Conservation (phyloP, 2,113 vertebrate genomes). For the Myiopsitta monachus region DNA sequence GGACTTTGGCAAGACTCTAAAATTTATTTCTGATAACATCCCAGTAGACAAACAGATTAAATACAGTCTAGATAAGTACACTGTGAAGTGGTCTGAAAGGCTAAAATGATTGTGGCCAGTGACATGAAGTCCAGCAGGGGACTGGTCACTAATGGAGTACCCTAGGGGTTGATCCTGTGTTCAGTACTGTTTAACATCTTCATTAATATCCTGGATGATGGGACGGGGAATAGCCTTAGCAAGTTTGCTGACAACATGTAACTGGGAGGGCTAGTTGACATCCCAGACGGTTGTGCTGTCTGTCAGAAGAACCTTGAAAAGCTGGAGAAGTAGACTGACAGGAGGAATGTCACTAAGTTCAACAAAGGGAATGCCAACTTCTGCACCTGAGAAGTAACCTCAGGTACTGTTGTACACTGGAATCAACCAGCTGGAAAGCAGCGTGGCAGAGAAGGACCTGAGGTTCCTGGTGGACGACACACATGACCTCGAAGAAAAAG, state of each 20-base stretch:
- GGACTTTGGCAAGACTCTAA: not conserved
- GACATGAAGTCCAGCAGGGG: not conserved
- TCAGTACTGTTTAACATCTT: not conserved
- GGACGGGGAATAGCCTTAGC: not conserved
- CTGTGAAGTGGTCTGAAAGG: not conserved
- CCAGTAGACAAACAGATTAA: not conserved
- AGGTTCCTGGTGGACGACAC: not conserved
- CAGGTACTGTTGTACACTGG: no score
- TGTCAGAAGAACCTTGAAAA: not conserved
- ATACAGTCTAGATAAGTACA: not conserved
- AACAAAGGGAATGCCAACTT: not conserved
- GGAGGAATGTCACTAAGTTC: not conserved
- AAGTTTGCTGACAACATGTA: not conserved
- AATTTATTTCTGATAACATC: not conserved
- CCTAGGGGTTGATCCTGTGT: not conserved
- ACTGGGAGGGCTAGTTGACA: not conserved
- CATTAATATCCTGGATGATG: not conserved
- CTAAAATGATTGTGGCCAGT: not conserved
- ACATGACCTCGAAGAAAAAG: not conserved
- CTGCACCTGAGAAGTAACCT: not conserved
- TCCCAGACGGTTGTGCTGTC: not conserved
- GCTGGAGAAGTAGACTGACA: not conserved
- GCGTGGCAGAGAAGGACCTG: not conserved
- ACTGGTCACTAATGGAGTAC: not conserved
- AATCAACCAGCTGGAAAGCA: not conserved